These are phyloP conservation scores for Muscicapa striata DNA, from an alignment of 2,797 vertebrate species.

Conservation along the genomic window DNA sequence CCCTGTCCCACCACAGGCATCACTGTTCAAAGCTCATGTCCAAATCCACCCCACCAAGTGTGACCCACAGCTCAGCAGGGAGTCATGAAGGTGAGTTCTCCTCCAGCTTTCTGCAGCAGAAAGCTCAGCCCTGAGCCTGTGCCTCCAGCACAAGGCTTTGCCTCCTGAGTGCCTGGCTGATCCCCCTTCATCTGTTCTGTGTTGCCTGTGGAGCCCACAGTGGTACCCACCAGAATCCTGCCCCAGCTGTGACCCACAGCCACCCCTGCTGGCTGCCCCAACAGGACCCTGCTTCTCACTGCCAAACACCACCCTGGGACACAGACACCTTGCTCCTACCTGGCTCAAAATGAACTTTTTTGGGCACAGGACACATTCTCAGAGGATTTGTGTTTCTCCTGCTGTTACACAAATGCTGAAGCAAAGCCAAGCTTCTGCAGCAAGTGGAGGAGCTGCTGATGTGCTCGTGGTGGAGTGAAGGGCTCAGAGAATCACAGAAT, in stretches of 20 bases:
- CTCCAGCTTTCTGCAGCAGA: not conserved
- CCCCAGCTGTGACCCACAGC: not conserved
- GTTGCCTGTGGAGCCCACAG: not conserved
- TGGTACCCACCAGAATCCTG: not conserved
- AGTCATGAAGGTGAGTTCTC: not conserved
- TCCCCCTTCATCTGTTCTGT: not conserved
- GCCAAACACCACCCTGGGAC: not conserved
- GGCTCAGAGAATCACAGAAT: not conserved
- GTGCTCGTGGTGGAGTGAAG: not conserved
- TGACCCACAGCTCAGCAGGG: not conserved
- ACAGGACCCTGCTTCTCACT: not conserved
- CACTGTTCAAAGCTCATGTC: fast-evolving
- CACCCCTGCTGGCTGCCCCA: not conserved
- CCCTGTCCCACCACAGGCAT: not conserved
- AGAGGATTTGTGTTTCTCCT: not conserved
- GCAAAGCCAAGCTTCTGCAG: not conserved
- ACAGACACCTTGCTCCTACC: not conserved
- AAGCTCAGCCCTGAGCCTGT: not conserved
- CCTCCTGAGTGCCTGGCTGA: not conserved
- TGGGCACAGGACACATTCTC: not conserved
- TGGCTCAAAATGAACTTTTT: not conserved
- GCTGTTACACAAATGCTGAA: not conserved
- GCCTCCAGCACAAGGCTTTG: not conserved
- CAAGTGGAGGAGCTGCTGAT: not conserved
- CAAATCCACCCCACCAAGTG: fast-evolving